Evolutionary conservation across 2,113 vertebrate species (phyloP).

Genomic region (Lichenostomus cassidix): DNA sequence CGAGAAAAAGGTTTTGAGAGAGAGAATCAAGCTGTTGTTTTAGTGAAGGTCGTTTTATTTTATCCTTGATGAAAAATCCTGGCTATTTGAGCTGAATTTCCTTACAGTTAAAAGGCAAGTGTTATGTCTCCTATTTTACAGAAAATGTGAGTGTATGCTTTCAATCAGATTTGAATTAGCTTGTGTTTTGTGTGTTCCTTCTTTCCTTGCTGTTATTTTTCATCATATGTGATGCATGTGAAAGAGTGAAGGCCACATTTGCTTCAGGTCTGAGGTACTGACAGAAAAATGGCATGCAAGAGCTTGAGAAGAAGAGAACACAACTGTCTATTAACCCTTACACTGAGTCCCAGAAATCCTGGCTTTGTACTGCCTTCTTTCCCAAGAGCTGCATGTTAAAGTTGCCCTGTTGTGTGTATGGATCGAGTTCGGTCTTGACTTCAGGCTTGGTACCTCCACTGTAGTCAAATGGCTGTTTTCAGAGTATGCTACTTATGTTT

Average conservation of each 20-base stretch:
- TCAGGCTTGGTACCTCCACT: not conserved
- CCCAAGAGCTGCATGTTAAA: not conserved
- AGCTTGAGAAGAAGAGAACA: not conserved
- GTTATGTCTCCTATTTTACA: not conserved
- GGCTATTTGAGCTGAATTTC: not conserved
- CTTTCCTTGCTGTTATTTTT: not conserved
- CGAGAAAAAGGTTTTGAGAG: not conserved
- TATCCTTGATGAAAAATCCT: not conserved
- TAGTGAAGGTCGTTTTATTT: not conserved
- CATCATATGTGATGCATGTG: not conserved
- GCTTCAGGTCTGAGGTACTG: not conserved
- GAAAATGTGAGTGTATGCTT: not conserved
- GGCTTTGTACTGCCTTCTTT: not conserved
- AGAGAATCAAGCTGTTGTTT: not conserved
- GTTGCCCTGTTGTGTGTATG: not conserved
- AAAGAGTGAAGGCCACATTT: not conserved
- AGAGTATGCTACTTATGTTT: not conserved
- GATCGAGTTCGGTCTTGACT: fast-evolving
- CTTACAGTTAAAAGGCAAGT: not conserved
- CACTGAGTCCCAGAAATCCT: not conserved
- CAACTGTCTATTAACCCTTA: not conserved
- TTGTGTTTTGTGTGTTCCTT: not conserved
- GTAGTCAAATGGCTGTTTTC: not conserved
- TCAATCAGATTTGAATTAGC: not conserved
- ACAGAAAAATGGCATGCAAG: not conserved